Base-by-base conservation (phyloP, 2,113 vertebrate genomes). In the Prunella fulvescens region DNA sequence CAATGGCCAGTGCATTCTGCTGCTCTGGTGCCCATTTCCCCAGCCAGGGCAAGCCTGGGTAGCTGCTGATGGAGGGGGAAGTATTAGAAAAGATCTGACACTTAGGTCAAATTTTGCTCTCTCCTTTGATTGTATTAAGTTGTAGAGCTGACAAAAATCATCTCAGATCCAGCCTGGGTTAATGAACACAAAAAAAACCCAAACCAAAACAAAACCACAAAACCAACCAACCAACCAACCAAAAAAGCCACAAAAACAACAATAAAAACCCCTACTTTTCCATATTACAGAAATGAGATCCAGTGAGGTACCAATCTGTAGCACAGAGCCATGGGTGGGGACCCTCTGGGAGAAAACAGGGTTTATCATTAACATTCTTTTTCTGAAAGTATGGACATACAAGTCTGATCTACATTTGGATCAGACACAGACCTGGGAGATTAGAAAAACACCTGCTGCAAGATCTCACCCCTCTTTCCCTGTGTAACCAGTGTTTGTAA, bases 131-230 rank as follows among this genome's bases (percentile, higher is more conserved):
- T 78, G 28, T 12, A 40, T n/a, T 44, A 54, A 73, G 29, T 31
- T 50, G 37, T 54, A 86, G 33, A 84, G 11, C 11, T 86, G 56
- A 54, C 47, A 66, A 56, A 95, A 90, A 33, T 12, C 20, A 47
- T 9, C 20, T 20, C 50, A 86, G 22, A 29, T 84, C 8, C 71
- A 85, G 12, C n/a, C 60, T 28, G 39, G 12, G 39, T 77, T 50
- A 92, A 44, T 0, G 1, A 73, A 16, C 51, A 39, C 2, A n/a
- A 40, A 57, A 57, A 35, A 11, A 7, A 5, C 18, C 19, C 23
- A 48, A 24, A 48, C 5, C 47, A 48, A 24, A n/a, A 6, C 22
- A 16, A 25, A 58, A 25, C 22, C 35, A 37, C 23, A 37, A 58
- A 37, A n/a, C n/a, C n/a, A n/a, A 60, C 15, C 57, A 58, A 35